Percentiles rank a stretch among this genome's conserved stretches.
Conservation (phyloP, 2,888 invertebrate species). For the Hypselothyrea guttata region DNA sequence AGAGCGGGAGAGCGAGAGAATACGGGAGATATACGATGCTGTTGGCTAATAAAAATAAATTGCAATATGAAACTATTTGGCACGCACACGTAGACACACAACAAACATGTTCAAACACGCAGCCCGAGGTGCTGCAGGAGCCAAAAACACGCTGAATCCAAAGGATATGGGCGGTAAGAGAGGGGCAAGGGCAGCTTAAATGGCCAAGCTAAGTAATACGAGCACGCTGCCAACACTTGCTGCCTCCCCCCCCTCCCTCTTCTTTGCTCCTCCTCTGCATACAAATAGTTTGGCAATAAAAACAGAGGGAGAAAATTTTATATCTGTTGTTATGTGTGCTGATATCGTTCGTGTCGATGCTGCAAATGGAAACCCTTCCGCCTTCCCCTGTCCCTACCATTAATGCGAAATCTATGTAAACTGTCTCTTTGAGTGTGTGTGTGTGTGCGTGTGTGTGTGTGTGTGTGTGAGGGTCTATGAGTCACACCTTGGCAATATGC, state of each 20-base stretch:
- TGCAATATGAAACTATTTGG: slow-evolving; percentile 68
- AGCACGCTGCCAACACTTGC: slow-evolving; percentile 7
- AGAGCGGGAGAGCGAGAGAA: no score
- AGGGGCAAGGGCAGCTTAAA: slow-evolving; percentile 10
- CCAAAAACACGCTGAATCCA: not conserved
- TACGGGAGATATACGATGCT: slow-evolving; percentile 23
- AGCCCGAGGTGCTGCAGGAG: not conserved
- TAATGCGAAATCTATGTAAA: slow-evolving; percentile 61
- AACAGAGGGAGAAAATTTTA: slow-evolving; percentile 14
- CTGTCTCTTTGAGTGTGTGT: no score
- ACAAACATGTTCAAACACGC: not conserved
- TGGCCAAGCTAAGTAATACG: slow-evolving; percentile 34
- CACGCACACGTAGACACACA: slow-evolving; percentile 1
- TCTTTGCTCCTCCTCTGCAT: slow-evolving; percentile 23
- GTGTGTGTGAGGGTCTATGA: slow-evolving; percentile 4
- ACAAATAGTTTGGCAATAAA: slow-evolving; percentile 56
- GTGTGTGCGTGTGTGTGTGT: not conserved
- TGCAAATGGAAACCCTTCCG: slow-evolving; percentile 36
- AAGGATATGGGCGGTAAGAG: not conserved
- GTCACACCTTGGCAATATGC: slow-evolving; percentile 36
- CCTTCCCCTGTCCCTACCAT: slow-evolving; percentile 5
- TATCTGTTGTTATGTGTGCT: slow-evolving; percentile 6
- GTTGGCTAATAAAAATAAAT: slow-evolving; percentile 64
- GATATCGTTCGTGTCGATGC: slow-evolving; percentile 35
- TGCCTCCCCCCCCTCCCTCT: not conserved